These are phyloP conservation scores for Drosophila nannoptera DNA, from an alignment of 1,140 invertebrate species.

Conservation along the genomic window DNA sequence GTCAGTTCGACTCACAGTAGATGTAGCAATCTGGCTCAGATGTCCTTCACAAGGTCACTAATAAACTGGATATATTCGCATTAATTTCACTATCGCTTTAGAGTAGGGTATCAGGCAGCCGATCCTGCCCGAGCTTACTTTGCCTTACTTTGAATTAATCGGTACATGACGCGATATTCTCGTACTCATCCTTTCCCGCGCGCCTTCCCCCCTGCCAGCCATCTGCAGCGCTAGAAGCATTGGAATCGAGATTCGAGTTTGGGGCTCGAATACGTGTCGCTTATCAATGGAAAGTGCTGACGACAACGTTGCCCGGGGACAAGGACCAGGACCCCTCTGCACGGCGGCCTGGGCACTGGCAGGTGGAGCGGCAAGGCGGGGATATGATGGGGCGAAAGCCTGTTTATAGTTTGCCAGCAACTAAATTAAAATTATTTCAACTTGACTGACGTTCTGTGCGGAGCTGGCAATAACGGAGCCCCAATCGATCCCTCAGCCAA, in stretches of 20 bases:
- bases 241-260: neutral
- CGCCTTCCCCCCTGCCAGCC: constrained; percentile 1
- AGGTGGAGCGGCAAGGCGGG: neutral
- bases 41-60: too few species aligned
- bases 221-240: constrained; percentile 7
- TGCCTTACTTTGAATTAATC: constrained; percentile 45
- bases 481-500: neutral
- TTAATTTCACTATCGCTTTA: too few species aligned
- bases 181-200: constrained; percentile 19
- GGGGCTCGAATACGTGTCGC: constrained; percentile 45
- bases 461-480: constrained; percentile 64
- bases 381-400: constrained; percentile 27
- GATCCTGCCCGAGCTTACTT: neutral
- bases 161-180: constrained; percentile 56
- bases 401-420: constrained; percentile 70
- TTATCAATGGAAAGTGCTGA: constrained; percentile 67
- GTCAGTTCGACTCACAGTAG: too few species aligned
- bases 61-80: too few species aligned
- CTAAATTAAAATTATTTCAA: constrained; percentile 75
- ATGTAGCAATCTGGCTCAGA: too few species aligned
- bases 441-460: constrained; percentile 58
- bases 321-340: constrained; percentile 23
- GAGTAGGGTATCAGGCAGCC: too few species aligned
- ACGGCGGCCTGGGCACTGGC: neutral
- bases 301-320: constrained; percentile 37